Evolutionary conservation across 2,888 invertebrate species (phyloP).

Genomic region (Peribatodes rhomboidaria): DNA sequence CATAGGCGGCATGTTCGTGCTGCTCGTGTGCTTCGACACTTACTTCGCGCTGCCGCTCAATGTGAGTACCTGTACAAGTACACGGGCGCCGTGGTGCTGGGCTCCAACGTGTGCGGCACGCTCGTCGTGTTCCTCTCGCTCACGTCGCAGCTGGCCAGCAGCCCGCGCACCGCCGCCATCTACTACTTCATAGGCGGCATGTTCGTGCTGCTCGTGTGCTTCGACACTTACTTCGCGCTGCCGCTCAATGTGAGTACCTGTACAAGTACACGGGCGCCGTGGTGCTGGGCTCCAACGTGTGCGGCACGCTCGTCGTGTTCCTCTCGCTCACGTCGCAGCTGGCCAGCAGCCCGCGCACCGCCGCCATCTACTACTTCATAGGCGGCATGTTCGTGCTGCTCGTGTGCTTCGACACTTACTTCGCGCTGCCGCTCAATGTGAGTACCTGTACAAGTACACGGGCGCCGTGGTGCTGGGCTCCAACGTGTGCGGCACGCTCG

Average conservation of each 20-base stretch:
- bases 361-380: slow-evolving; percentile 99
- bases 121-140: slow-evolving; percentile 94
- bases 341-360: slow-evolving; percentile 92
- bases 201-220: slow-evolving; percentile 95
- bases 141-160: slow-evolving; percentile 88
- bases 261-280: slow-evolving; percentile 99
- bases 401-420: slow-evolving; percentile 98
- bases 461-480: slow-evolving; percentile 97
- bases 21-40: slow-evolving; percentile 97
- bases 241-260: slow-evolving; percentile 96
- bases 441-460: slow-evolving; percentile 96
- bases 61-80: slow-evolving; percentile 91
- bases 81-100: slow-evolving; percentile 97
- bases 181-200: slow-evolving; percentile 99
- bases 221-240: slow-evolving; percentile 98
- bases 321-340: slow-evolving; percentile 90
- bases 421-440: slow-evolving; percentile 96
- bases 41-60: slow-evolving; percentile 97
- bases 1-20: slow-evolving; percentile 96
- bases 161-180: slow-evolving; percentile 95
- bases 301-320: slow-evolving; percentile 95
- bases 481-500: slow-evolving; percentile 96
- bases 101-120: slow-evolving; percentile 96
- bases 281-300: slow-evolving; percentile 96
- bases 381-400: slow-evolving; percentile 96